phyloP scores from a whole-genome alignment of 1,140 invertebrate genomes.

The Lordiphosa collinella region DNA sequence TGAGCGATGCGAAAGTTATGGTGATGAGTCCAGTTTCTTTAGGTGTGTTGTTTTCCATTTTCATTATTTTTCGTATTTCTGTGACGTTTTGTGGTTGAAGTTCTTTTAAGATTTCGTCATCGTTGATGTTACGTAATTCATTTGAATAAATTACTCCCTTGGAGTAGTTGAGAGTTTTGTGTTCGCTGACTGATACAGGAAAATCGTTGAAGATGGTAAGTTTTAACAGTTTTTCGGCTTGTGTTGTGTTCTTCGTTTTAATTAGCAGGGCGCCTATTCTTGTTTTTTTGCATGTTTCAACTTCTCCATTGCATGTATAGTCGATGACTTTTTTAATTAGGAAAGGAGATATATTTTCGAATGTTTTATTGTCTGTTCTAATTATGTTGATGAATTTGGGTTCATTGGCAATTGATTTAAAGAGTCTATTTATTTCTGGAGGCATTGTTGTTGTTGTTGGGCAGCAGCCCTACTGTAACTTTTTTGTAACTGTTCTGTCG shows the following conservation, averaged over 20 bases:
- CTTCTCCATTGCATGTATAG: constrained; percentile 13
- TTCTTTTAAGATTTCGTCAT: constrained; percentile 1
- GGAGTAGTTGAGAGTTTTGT: constrained; percentile 14
- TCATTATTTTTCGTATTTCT: constrained; percentile 16
- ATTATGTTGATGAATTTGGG: neutral
- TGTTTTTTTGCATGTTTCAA: constrained; percentile 16
- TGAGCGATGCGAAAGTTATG: constrained; percentile 11
- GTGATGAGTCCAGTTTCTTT: constrained; percentile 17
- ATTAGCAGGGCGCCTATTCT: neutral
- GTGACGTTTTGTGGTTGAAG: constrained; percentile 9
- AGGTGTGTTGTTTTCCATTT: constrained; percentile 3
- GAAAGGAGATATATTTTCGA: constrained; percentile 1
- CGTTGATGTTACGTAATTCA: constrained; percentile 4
- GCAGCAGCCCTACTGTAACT: no score
- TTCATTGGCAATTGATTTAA: constrained; percentile 1
- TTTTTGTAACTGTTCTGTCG: no score
- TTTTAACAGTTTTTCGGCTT: constrained; percentile 6
- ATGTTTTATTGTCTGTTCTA: constrained; percentile 8
- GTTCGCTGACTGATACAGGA: constrained; percentile 12
- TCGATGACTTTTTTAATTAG: constrained; percentile 13
- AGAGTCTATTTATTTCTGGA: neutral
- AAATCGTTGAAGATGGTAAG: constrained; percentile 7
- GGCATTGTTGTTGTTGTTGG: no score
- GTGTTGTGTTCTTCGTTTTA: constrained; percentile 1
- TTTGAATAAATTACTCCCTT: constrained; percentile 12